Conservation (phyloP, 1,140 invertebrate species). For the Zaprionus gabonicus region DNA sequence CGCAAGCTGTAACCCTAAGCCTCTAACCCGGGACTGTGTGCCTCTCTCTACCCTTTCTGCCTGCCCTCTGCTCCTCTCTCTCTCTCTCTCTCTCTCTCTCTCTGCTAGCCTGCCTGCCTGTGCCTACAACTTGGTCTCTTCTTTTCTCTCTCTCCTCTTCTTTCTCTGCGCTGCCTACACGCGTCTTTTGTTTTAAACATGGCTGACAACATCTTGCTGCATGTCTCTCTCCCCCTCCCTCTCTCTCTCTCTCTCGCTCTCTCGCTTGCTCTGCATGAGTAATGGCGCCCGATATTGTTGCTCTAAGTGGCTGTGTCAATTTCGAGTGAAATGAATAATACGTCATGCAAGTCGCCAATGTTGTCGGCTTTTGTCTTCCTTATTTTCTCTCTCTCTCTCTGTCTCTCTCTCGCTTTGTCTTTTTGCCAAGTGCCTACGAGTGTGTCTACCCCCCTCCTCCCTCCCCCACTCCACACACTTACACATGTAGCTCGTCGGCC, state of each 20-base stretch:
- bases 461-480: slow-evolving; percentile 9
- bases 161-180: slow-evolving; percentile 28
- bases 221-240: not conserved
- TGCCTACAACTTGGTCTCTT: not conserved
- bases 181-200: slow-evolving; percentile 61
- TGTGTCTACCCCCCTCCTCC: slow-evolving; percentile 1
- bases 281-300: slow-evolving; percentile 71
- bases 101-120: slow-evolving; percentile 31
- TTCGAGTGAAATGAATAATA: slow-evolving; percentile 73
- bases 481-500: not conserved
- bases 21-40: not conserved
- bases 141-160: slow-evolving; percentile 10
- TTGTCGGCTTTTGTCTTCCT: slow-evolving; percentile 62
- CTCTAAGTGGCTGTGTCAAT: slow-evolving; percentile 71
- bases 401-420: not conserved
- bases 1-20: too few species aligned
- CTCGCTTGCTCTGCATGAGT: slow-evolving; percentile 50
- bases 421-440: not conserved
- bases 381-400: slow-evolving; percentile 25
- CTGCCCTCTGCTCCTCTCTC: too few species aligned
- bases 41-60: too few species aligned
- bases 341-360: slow-evolving; percentile 59
- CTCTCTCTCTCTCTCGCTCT: not conserved
- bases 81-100: too few species aligned
- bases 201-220: slow-evolving; percentile 35